These are phyloP conservation scores for Ephialtes manifestator DNA, from an alignment of 2,888 invertebrate species.

Conservation along the genomic window DNA sequence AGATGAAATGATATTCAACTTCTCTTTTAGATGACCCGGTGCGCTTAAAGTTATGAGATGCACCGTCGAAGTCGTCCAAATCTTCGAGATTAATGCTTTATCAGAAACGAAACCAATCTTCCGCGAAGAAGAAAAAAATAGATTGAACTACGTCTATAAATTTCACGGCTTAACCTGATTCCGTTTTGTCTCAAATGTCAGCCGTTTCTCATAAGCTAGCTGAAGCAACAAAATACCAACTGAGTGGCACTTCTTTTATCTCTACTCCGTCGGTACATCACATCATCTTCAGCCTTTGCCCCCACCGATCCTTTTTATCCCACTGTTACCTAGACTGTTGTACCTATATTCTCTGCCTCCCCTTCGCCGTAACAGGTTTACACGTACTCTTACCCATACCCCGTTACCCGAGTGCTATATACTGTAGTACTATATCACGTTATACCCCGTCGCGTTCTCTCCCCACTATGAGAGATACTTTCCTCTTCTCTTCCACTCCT, in stretches of 20 bases:
- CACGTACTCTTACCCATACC: slow-evolving; percentile 57
- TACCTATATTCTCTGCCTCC: slow-evolving; percentile 23
- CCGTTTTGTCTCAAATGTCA: neutral
- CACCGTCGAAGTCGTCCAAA: neutral
- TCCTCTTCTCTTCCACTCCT: slow-evolving; percentile 23
- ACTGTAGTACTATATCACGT: slow-evolving; percentile 20
- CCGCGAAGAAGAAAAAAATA: too few relatives aligned
- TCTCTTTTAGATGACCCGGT: too few relatives aligned
- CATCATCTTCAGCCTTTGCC: slow-evolving; percentile 10
- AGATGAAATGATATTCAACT: too few relatives aligned
- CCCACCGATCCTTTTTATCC: slow-evolving; percentile 26
- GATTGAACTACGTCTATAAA: neutral
- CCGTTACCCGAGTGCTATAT: slow-evolving; percentile 46
- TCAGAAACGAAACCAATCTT: neutral
- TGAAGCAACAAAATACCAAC: neutral
- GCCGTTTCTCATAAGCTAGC: neutral
- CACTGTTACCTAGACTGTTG: neutral
- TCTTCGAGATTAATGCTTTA: neutral
- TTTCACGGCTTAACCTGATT: neutral
- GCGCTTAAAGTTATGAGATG: neutral
- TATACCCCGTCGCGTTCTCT: neutral
- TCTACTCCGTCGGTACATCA: neutral
- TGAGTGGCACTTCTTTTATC: neutral
- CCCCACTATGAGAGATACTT: slow-evolving; percentile 19
- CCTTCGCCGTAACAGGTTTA: slow-evolving; percentile 64